Conservation (phyloP, 2,113 vertebrate species). For the Poeciliopsis turrubarensis region DNA sequence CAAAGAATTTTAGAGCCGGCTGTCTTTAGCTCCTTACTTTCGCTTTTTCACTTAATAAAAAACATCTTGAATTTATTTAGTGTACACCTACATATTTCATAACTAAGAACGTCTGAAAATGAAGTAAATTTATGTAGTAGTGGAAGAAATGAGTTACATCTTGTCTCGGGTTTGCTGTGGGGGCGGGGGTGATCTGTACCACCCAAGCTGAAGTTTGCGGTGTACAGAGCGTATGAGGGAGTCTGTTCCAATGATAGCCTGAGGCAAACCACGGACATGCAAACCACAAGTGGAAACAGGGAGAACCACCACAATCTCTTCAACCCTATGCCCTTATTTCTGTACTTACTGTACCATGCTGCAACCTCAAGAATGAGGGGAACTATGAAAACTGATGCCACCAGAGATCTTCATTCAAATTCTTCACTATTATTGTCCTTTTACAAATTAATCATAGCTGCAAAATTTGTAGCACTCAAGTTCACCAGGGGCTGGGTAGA, state of each 20-base stretch:
- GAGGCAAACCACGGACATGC: constrained; percentile 62
- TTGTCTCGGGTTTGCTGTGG: constrained; percentile 31
- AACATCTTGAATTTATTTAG: not conserved
- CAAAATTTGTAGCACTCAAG: constrained; percentile 12
- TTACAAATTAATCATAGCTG: not conserved
- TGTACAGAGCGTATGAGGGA: constrained; percentile 41
- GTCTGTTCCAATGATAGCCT: constrained; percentile 53
- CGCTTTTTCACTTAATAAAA: constrained; percentile 1
- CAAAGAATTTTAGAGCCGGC: constrained; percentile 12
- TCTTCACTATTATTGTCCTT: constrained; percentile 31
- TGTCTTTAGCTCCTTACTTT: not conserved
- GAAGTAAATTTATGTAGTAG: constrained; percentile 39
- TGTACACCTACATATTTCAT: not conserved
- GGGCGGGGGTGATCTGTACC: constrained; percentile 47
- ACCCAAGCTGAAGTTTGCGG: constrained; percentile 64
- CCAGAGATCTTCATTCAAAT: constrained; percentile 50
- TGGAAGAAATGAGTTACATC: constrained; percentile 66
- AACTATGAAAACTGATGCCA: constrained; percentile 59
- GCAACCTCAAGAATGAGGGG: constrained; percentile 67
- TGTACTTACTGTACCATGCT: constrained; percentile 62
- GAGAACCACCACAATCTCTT: constrained; percentile 58
- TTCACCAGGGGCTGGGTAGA: not conserved
- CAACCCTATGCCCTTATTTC: constrained; percentile 66
- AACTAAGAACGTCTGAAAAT: constrained; percentile 23
- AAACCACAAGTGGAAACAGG: constrained; percentile 79